Evolutionary conservation across 2,113 vertebrate genomes (phyloP), one percentile per base, ranked within the genome.

Genomic region (Ifrita kowaldi): DNA sequence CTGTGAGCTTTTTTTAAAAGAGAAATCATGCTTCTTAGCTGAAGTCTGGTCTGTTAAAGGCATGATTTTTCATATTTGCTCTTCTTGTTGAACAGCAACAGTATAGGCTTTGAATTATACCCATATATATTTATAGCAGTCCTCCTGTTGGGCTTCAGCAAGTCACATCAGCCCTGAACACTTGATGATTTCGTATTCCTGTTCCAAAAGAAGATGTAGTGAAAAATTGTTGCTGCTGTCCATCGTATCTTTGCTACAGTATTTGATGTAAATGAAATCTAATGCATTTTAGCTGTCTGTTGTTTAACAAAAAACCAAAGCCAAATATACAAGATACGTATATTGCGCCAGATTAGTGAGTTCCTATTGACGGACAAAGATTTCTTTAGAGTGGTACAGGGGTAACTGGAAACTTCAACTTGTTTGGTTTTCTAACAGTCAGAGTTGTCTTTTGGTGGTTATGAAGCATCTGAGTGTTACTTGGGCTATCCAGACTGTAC

Each of bases 291-390:
- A 83, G 10, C 39, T 82, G 10, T 53, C 23, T 20, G 7, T 49
- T 70, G 16, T 35, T 87, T 63, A 53, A 55, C 52, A 76, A 64
- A 56, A 26, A 46, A 30, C 1, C 6, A 37, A 85, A 93, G 16
- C 30, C 32, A 67, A 44, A 28, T 16, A 52, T 30, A 46, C 12
- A 9, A 2, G 10, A 22, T n/a, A 4, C 0, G 0, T 49, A 47
- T 23, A 14, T 33, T 75, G n/a, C 0, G 0, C 27, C 44, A 47
- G 23, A 68, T 22, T 42, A 5, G 0, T 5, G 8, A 77, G 28
- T 16, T 79, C 27, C 14, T 52, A 7, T 28, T 76, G 53, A 78
- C 35, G 30, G 44, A 32, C 8, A 44, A 47, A 73, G 15, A 20
- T 47, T 42, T 77, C 15, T 68, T 81, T 64, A 26, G 5, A 84